These are phyloP conservation scores for Bos indicus DNA, from an alignment of 2,113 vertebrate genomes.

Conservation along the genomic window DNA sequence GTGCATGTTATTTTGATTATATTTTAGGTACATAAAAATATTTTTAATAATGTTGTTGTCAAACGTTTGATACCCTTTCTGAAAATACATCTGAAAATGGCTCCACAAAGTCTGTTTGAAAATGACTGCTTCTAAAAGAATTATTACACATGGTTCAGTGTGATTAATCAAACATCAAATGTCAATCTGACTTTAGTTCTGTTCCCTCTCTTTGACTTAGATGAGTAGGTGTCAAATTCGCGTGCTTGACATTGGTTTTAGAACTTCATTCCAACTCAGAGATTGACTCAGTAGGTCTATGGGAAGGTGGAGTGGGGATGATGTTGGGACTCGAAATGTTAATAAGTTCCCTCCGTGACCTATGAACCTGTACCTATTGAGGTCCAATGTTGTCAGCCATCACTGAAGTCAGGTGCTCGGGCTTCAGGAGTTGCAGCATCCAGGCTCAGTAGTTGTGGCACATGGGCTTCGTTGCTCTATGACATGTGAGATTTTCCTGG, in stretches of 20 bases:
- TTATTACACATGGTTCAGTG: background rate
- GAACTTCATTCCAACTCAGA: background rate
- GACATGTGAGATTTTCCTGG: background rate
- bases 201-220: background rate
- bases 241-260: background rate
- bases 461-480: background rate
- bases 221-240: background rate
- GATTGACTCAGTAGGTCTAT: background rate
- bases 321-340: background rate
- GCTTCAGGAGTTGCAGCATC: background rate
- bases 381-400: background rate
- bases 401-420: background rate
- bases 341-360: background rate
- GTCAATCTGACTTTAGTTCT: background rate
- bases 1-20: background rate
- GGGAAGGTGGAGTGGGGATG: background rate
- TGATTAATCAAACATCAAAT: background rate
- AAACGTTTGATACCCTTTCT: background rate
- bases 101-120: background rate
- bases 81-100: background rate
- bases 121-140: constrained; percentile 1
- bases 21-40: background rate
- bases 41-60: background rate
- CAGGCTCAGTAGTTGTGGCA: background rate
- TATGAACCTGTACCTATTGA: background rate